Base-by-base conservation (phyloP, 2,888 invertebrate species). In the Amphipoea oculea region DNA sequence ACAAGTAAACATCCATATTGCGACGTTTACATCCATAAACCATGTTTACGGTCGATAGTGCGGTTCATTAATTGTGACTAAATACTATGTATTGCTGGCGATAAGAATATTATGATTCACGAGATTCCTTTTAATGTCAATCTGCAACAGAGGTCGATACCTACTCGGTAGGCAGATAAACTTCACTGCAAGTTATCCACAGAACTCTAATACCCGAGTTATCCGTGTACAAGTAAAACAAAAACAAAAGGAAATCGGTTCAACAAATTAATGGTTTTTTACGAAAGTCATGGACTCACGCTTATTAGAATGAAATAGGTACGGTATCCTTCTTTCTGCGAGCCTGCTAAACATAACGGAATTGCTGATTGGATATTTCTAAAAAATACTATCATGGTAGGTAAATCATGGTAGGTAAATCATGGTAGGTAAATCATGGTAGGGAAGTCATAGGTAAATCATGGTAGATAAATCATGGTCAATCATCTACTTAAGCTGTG, bases 91-190 rank as follows among this genome's bases (percentile, higher is more conserved):
- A 29, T 20, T 42, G 3, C 36, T 76, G n/a, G n/a, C n/a, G n/a
- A n/a, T n/a, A n/a, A n/a, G n/a, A 54, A 45, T 65, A 54, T 17
- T 74, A 74, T 29, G 29, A 51, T 42, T 77, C n/a, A 60, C 23
- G 9, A 45, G n/a, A 54, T 77, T 23, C n/a, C 17, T 66, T 29
- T 29, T 29, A 29, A 29, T 29, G 29, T 29, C 29, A 29, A 29
- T 54, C 45, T 17, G 23, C 17, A 17, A 36, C 17, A 60, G 40
- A 77, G 48, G 48, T 67, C 57, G 9, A 14, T 60, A 60, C n/a
- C 57, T 60, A 60, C 57, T 60, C 57, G 57, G 11, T 60, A 60
- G n/a, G n/a, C n/a, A 76, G 48, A 76, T 76, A 66, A 77, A 66
- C 36, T 62, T 40, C 14, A 71, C 12, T 17, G 14, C 29, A 29